Conservation (phyloP, 2,113 vertebrate genomes). For the Atlantisia rogersi region DNA sequence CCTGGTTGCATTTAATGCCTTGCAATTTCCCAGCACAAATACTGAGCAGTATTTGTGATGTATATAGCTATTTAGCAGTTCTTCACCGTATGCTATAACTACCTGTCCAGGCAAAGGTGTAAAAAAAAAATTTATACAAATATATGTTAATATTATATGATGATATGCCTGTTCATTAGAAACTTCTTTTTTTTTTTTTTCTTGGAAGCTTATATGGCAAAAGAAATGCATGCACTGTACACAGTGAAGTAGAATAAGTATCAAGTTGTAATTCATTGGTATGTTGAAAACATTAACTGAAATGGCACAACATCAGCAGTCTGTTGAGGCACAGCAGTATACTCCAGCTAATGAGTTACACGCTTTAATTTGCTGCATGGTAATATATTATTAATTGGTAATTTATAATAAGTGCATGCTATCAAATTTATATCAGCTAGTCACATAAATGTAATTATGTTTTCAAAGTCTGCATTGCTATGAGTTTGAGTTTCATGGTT, state of each 20-base stretch:
- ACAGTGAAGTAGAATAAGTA: neutral
- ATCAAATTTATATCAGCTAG: constrained; percentile 14
- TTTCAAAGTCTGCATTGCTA: neutral
- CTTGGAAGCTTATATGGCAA: neutral
- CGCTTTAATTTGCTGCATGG: constrained; percentile 11
- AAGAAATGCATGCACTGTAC: neutral
- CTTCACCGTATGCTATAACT: constrained; percentile 10
- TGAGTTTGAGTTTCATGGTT: neutral
- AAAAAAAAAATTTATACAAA: neutral
- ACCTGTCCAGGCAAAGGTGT: neutral
- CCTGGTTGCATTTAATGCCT: neutral
- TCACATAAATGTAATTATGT: neutral
- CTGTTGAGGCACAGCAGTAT: neutral
- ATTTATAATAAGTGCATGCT: constrained; percentile 27
- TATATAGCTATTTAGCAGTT: neutral
- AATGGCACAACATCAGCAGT: constrained; percentile 3
- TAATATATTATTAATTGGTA: constrained; percentile 43
- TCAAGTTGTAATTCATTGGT: neutral
- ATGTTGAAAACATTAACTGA: constrained; percentile 5
- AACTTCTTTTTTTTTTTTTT: neutral
- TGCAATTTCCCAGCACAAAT: neutral
- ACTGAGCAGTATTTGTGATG: neutral
- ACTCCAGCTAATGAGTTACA: constrained; percentile 3
- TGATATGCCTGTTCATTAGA: neutral
- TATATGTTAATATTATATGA: neutral